Percentiles rank a stretch among this genome's conserved stretches.
Evolutionary conservation across 2,888 invertebrate species (phyloP).

Genomic region (Tipula helvola): DNA sequence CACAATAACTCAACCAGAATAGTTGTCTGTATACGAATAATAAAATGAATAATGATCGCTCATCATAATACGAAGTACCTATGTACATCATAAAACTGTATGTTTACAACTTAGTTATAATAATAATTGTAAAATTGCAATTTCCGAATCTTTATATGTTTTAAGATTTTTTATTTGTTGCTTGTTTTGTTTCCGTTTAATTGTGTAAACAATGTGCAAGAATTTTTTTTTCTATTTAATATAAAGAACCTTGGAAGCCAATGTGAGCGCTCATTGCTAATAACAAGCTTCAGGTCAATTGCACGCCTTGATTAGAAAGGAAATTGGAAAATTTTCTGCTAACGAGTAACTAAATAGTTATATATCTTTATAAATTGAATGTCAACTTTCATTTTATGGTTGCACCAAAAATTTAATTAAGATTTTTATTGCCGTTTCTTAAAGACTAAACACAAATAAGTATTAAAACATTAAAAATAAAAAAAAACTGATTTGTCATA

Average conservation of each 20-base stretch:
- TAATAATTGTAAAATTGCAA: neutral
- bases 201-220: neutral
- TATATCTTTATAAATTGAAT: neutral
- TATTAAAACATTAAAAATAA: too few relatives aligned
- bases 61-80: neutral
- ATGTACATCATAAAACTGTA: neutral
- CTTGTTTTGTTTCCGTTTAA: neutral
- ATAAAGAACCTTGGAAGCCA: neutral
- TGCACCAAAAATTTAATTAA: neutral
- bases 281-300: neutral
- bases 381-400: neutral
- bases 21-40: neutral
- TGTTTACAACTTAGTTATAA: neutral
- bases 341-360: neutral
- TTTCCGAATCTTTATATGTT: neutral
- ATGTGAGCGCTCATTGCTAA: neutral
- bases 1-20: neutral
- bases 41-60: neutral
- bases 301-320: neutral
- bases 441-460: neutral
- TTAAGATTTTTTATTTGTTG: neutral
- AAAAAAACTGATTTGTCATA: neutral
- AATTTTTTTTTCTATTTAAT: neutral
- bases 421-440: neutral
- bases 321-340: neutral